A percentile compares a stretch with the other conserved stretches of the same genome.
Evolutionary conservation across 2,797 vertebrate genomes (phyloP).

Genomic region (Coracias cyanogaster): DNA sequence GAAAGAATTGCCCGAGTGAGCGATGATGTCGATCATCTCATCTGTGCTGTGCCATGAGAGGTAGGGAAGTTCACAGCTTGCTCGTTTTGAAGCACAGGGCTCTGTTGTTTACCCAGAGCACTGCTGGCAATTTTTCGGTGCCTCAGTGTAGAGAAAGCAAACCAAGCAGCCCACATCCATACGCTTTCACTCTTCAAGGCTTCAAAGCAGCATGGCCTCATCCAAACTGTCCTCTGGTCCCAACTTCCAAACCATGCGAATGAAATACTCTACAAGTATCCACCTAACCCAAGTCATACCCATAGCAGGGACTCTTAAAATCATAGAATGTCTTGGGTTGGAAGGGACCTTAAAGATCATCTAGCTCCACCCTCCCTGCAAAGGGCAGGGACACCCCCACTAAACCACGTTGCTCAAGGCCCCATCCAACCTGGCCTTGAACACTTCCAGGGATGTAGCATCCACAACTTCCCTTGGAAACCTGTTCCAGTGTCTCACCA

Average conservation of each 20-base stretch:
- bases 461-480: too few species aligned
- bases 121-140: background rate
- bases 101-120: background rate
- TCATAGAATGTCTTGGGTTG: too few species aligned
- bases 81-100: background rate
- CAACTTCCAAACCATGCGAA: background rate
- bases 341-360: too few species aligned
- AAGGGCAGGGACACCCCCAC: too few species aligned
- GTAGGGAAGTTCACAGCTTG: background rate
- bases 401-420: too few species aligned
- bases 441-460: too few species aligned
- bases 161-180: background rate
- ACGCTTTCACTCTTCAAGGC: background rate
- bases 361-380: too few species aligned
- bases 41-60: background rate
- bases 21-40: fast-evolving
- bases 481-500: too few species aligned
- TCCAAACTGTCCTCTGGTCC: background rate
- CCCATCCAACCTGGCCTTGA: too few species aligned
- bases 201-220: background rate
- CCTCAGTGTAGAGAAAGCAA: background rate
- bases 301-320: background rate
- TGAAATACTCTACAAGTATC: background rate
- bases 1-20: background rate
- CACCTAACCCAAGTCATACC: background rate